phyloP scores from a whole-genome alignment of 2,113 vertebrate genomes.

The Sclerurus mexicanus region DNA sequence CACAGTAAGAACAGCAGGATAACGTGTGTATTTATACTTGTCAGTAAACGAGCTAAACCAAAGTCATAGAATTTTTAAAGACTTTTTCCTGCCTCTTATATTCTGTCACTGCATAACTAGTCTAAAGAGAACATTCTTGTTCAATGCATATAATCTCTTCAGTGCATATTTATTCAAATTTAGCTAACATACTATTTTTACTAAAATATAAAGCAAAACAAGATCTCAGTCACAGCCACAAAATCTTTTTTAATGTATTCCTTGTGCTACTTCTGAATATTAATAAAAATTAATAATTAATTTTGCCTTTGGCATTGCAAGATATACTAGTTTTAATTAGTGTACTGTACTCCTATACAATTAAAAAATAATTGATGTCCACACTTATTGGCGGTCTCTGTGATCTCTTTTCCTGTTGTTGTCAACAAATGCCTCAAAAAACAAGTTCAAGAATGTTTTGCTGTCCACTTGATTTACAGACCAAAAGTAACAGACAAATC shows the following conservation, averaged over 20 bases:
- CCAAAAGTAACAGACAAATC: constrained; percentile 77
- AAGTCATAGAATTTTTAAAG: constrained; percentile 20
- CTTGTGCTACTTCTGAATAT: constrained; percentile 99
- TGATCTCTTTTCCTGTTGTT: constrained; percentile 93
- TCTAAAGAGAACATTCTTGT: constrained; percentile 27
- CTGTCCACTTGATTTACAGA: constrained; percentile 81
- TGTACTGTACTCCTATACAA: constrained; percentile 99
- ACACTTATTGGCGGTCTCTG: constrained; percentile 89
- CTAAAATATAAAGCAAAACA: constrained; percentile 83
- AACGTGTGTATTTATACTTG: constrained; percentile 23
- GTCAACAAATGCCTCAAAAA: constrained; percentile 87
- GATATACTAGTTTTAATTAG: constrained; percentile 99
- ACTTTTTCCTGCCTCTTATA: neutral
- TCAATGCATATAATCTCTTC: constrained; percentile 45
- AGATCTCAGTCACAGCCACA: constrained; percentile 91
- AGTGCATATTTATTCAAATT: constrained; percentile 59
- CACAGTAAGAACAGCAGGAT: constrained; percentile 38
- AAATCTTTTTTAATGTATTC: constrained; percentile 99
- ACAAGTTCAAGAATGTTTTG: constrained; percentile 81
- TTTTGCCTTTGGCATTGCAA: constrained; percentile 99
- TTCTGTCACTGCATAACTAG: constrained; percentile 26
- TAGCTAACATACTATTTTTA: constrained; percentile 69
- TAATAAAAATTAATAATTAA: constrained; percentile 99
- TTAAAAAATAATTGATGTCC: constrained; percentile 99
- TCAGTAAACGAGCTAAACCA: constrained; percentile 34